Conservation (phyloP, 2,113 vertebrate genomes). For the Protobothrops mucrosquamatus region DNA sequence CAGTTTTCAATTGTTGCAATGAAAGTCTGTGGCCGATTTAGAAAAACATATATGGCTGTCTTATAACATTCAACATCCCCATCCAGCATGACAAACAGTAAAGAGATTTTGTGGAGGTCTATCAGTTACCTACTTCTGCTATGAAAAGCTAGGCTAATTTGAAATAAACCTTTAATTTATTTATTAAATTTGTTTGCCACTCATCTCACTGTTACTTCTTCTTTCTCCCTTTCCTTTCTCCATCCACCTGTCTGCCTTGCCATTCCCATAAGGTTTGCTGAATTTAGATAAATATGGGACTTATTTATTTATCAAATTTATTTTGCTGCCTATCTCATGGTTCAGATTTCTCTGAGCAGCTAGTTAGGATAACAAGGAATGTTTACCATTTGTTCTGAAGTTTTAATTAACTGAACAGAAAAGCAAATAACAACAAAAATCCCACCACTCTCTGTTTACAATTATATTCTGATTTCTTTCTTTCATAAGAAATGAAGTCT, state of each 20-base stretch:
- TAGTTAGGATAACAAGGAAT: conserved; percentile 4
- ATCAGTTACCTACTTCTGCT: background rate
- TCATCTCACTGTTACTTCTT: background rate
- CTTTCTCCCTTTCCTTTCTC: background rate
- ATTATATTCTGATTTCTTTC: conserved; percentile 16
- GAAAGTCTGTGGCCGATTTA: background rate
- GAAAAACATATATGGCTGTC: background rate
- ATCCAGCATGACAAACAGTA: background rate
- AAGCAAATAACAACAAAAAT: background rate
- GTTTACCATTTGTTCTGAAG: conserved; percentile 16
- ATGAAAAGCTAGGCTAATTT: background rate
- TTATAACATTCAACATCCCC: background rate
- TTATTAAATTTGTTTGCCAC: background rate
- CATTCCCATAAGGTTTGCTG: background rate
- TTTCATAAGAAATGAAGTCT: background rate
- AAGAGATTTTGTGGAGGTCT: background rate
- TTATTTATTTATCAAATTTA: background rate
- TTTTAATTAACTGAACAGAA: conserved; percentile 6
- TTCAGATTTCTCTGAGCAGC: background rate
- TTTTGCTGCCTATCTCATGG: background rate
- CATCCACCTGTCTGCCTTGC: background rate
- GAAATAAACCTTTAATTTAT: background rate
- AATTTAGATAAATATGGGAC: background rate
- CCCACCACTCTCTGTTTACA: background rate
- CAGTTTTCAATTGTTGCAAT: background rate